phyloP scores from a whole-genome alignment of 1,140 invertebrate genomes.

The Rhagoletis pomonella region DNA sequence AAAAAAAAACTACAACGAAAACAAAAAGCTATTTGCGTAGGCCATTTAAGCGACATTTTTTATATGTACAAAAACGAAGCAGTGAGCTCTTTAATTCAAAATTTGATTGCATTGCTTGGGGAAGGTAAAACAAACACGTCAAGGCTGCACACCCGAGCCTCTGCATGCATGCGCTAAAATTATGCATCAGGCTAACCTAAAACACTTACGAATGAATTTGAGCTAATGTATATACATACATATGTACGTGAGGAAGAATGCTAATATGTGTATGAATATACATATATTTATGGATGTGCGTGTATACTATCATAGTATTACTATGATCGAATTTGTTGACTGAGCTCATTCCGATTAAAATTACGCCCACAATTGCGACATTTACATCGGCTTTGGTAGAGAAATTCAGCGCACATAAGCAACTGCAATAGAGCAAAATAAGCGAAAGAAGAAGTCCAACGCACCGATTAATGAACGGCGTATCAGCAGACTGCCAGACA shows the following conservation, averaged over 20 bases:
- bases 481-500: background rate
- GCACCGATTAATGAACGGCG: background rate
- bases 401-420: background rate
- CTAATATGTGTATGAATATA: too few species aligned
- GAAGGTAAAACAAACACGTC: conserved; percentile 8
- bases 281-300: too few species aligned
- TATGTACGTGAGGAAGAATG: background rate
- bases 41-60: conserved; percentile 23
- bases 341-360: background rate
- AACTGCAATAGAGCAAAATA: background rate
- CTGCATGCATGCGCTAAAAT: background rate
- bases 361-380: background rate
- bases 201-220: background rate
- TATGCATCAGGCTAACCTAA: background rate
- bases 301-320: too few species aligned
- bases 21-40: conserved; percentile 30
- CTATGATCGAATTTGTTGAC: too few species aligned
- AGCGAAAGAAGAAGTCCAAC: conserved; percentile 5
- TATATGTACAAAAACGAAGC: background rate
- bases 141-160: background rate
- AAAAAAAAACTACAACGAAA: conserved; percentile 36
- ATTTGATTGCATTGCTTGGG: conserved; percentile 13
- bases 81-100: conserved; percentile 37
- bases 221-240: background rate
- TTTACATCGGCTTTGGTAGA: background rate